These are phyloP conservation scores for Drosophila guanche DNA, from an alignment of 1,140 invertebrate species.

Conservation along the genomic window DNA sequence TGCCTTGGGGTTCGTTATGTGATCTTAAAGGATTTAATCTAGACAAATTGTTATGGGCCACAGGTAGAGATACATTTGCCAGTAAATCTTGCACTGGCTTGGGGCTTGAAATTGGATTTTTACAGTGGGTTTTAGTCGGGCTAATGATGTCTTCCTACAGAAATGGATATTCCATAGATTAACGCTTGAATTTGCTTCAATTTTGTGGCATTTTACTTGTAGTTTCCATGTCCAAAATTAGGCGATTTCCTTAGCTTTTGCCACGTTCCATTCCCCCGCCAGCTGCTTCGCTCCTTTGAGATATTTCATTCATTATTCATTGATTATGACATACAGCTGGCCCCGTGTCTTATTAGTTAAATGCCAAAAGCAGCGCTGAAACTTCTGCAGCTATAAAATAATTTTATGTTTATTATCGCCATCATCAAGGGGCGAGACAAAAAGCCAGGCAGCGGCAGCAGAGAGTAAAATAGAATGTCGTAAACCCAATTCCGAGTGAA, in stretches of 20 bases:
- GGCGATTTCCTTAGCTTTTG: no score
- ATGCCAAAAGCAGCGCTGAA: slow-evolving; percentile 31
- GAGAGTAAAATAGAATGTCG: slow-evolving; percentile 18
- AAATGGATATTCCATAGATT: no score
- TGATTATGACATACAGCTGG: slow-evolving; percentile 2
- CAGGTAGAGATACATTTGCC: slow-evolving; percentile 13
- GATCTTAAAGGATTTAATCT: slow-evolving; percentile 76
- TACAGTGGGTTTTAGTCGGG: neutral
- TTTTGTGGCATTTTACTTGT: neutral
- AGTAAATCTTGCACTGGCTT: slow-evolving; percentile 16
- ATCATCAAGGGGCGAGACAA: slow-evolving; percentile 13
- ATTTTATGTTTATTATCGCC: slow-evolving; percentile 65
- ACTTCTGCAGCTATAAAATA: slow-evolving; percentile 50
- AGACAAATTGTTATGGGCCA: slow-evolving; percentile 66
- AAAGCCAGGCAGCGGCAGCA: neutral
- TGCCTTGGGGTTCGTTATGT: slow-evolving; percentile 23
- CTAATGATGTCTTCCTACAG: no score
- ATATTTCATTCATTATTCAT: slow-evolving; percentile 32
- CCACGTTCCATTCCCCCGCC: no score
- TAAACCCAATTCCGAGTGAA: slow-evolving; percentile 53
- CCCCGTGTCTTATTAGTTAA: slow-evolving; percentile 49
- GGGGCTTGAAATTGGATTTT: slow-evolving; percentile 4
- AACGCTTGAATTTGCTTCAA: neutral
- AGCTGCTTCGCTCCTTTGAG: neutral
- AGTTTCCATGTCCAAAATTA: neutral